Evolutionary conservation across 2,113 vertebrate genomes (phyloP).

Genomic region (Calidris pugnax): DNA sequence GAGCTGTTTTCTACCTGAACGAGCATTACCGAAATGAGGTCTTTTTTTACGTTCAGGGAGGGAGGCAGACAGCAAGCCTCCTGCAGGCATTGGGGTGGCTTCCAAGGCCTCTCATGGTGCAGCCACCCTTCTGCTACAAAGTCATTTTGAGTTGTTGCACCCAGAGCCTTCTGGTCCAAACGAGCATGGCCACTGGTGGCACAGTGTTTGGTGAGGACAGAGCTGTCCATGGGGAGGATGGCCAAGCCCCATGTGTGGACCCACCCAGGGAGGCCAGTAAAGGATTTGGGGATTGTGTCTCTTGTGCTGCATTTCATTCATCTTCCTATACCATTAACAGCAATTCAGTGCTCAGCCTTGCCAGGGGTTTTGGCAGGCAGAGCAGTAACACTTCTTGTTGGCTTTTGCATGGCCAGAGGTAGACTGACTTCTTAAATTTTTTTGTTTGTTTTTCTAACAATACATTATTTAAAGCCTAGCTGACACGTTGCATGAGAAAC

Average conservation of each 20-base stretch:
- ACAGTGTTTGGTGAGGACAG: not conserved
- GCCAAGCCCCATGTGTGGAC: not conserved
- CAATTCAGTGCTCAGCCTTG: not conserved
- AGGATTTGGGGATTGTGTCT: not conserved
- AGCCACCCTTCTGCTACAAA: fast-evolving
- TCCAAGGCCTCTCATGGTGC: not conserved
- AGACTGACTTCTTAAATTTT: not conserved
- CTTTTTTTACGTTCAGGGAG: not conserved
- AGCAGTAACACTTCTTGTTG: not conserved
- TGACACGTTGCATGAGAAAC: not conserved
- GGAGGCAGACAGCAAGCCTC: not conserved
- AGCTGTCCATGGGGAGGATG: not conserved
- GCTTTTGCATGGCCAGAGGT: not conserved
- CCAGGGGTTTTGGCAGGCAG: not conserved
- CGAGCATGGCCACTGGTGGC: fast-evolving
- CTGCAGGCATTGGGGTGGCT: not conserved
- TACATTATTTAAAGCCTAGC: not conserved
- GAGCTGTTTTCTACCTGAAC: not conserved
- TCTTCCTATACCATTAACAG: not conserved
- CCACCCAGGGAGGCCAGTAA: not conserved
- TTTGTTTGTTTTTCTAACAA: not conserved
- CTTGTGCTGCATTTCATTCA: not conserved
- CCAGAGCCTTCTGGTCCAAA: not conserved
- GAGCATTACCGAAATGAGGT: not conserved
- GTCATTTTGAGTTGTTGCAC: not conserved